A percentile compares a stretch with the other conserved stretches of the same genome.
phyloP scores from a whole-genome alignment of 2,113 vertebrate genomes.

The Amphiprion ocellaris region DNA sequence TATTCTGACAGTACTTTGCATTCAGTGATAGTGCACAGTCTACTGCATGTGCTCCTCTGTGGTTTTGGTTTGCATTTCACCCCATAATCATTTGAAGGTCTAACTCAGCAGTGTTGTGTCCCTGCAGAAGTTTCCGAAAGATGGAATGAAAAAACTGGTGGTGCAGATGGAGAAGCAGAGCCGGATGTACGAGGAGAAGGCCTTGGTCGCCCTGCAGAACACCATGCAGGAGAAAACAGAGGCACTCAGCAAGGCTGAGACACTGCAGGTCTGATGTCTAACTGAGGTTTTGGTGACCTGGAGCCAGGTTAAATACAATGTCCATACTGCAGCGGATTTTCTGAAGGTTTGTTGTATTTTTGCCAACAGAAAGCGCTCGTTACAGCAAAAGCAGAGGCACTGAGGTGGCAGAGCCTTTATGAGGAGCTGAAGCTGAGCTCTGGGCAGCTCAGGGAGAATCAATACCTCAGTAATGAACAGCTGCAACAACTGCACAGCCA shows the following conservation, averaged over 20 bases:
- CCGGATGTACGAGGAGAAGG: slow-evolving; percentile 89
- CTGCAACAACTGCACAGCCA: slow-evolving; percentile 86
- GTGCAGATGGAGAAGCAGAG: slow-evolving; percentile 95
- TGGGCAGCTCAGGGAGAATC: slow-evolving; percentile 75
- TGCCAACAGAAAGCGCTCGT: slow-evolving; percentile 86
- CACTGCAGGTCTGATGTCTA: slow-evolving; percentile 86
- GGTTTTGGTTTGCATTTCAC: slow-evolving; percentile 1
- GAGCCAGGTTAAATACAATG: not conserved
- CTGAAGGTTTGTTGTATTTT: not conserved
- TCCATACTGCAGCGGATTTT: not conserved
- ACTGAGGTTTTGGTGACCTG: not conserved
- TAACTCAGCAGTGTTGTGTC: slow-evolving; percentile 25
- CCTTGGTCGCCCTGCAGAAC: slow-evolving; percentile 89
- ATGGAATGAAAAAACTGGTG: slow-evolving; percentile 88
- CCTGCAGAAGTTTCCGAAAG: slow-evolving; percentile 77
- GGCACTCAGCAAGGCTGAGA: slow-evolving; percentile 85
- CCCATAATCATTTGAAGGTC: not conserved
- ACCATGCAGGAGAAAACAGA: slow-evolving; percentile 89
- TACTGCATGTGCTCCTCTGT: not conserved
- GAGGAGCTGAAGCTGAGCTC: slow-evolving; percentile 81
- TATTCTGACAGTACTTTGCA: not conserved
- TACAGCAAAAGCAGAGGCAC: slow-evolving; percentile 79
- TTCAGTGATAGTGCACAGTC: not conserved
- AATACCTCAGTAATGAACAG: slow-evolving; percentile 81
- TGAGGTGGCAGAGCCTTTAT: slow-evolving; percentile 86